Base-by-base conservation (phyloP, 1,140 invertebrate genomes). In the Drosophila rufa region DNA sequence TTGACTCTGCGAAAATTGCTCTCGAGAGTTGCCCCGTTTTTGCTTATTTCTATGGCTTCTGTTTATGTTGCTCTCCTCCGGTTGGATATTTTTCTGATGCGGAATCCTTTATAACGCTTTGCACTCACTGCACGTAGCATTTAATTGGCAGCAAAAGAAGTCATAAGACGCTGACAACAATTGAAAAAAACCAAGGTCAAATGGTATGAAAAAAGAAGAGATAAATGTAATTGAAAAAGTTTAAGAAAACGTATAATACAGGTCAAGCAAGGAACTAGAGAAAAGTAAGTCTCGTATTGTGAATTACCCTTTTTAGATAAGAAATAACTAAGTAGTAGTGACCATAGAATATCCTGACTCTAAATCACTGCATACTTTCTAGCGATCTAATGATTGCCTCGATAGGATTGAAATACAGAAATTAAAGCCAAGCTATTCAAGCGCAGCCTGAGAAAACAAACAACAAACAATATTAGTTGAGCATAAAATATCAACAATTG, bases 31-130 rank as follows among this genome's bases (percentile, higher is more conserved):
- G 53, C 53, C 33, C 14, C 51, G 14, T 6, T 55, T 38, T 38
- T 22, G 14, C 19, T 14, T 8, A 38, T 38, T 55, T 55, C 51
- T 40, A 56, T 25, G 53, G 15, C 36, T n/a, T 40, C 53, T 56
- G 19, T 56, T 56, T 56, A 56, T 56, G 53, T 56, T 56, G 53
- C 53, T 56, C 53, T 56, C 40, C 53, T 56, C 22, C 53, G 25
- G 53, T 40, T 56, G 15, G 36, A 19, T 19, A 56, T 25, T 56
- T 56, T 25, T 22, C 53, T 25, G 14, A 40, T 22, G 53, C 19
- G 8, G 14, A 40, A n/a, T 19, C 4, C 19, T 40, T 40, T 40
- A 40, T 56, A 56, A 40, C 36, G 19, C 19, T 56, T 19, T n/a
- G 48, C 15, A 48, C 14, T 4, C 46, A 15, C 12, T 36, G 30